A percentile compares a stretch with the other conserved stretches of the same genome.
phyloP scores from a whole-genome alignment of 64 coral and sea anemone species.

The Montipora foliosa region DNA sequence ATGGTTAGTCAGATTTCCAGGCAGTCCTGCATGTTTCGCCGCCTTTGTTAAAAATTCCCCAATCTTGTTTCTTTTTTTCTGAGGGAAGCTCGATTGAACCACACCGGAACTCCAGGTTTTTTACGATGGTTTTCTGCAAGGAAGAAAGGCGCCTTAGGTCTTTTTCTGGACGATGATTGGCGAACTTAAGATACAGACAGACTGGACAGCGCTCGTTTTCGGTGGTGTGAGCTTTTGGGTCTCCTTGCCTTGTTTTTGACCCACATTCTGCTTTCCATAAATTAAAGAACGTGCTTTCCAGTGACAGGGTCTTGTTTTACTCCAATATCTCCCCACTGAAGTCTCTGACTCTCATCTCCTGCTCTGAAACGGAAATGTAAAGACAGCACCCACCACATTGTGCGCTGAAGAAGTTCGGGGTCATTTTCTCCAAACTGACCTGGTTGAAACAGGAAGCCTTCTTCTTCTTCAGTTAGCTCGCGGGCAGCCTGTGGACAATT shows the following conservation, averaged over 20 bases:
- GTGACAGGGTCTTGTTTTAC: not conserved
- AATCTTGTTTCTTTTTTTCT: constrained; percentile 37
- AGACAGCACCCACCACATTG: constrained; percentile 51
- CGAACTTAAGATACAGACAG: not conserved
- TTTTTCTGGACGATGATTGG: constrained; percentile 8
- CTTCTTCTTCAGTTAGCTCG: too few species aligned
- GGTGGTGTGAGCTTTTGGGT: constrained; percentile 5
- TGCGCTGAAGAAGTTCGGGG: constrained; percentile 49
- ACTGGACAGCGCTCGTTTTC: constrained; percentile 43
- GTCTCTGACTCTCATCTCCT: constrained; percentile 16
- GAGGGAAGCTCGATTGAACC: constrained; percentile 5
- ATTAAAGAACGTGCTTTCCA: not conserved
- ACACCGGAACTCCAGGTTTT: not conserved
- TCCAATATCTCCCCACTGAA: not conserved
- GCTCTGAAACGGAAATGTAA: constrained; percentile 48
- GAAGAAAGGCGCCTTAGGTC: constrained; percentile 29
- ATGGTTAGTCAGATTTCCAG: constrained; percentile 11
- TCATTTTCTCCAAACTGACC: too few species aligned
- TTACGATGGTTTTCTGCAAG: not conserved
- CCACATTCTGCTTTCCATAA: not conserved
- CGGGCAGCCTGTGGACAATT: too few species aligned
- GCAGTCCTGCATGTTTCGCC: not conserved
- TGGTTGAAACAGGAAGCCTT: too few species aligned
- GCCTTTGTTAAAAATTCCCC: constrained; percentile 5
- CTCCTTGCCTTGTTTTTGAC: constrained; percentile 2